Evolutionary conservation across 2,797 vertebrate genomes (phyloP), one percentile per base, ranked within the genome.

Genomic region (Brotula barbata): DNA sequence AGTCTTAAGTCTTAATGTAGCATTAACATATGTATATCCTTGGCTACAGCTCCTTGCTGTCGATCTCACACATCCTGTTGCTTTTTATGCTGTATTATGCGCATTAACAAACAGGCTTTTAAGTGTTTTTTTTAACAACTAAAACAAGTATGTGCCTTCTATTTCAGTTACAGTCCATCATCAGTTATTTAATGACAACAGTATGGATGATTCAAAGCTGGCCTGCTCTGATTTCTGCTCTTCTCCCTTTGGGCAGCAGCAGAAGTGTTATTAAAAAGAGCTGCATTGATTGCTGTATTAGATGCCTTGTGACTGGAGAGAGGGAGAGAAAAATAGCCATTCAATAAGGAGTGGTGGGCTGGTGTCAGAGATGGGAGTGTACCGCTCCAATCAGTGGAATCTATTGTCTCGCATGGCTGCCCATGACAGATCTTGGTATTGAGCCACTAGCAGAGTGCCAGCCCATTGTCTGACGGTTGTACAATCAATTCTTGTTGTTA

Each of bases 391-490:
- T 90, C 89, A 86, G 83, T 71, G 59, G 70, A 81, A 88, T 89
- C 89, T 87, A 90, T 90, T 90, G 87, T 89, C 69, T 86, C 77
- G 68, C 87, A 80, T 83, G 73, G 79, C 78, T 81, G 85, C 87
- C 83, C 80, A 78, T 87, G 89, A 89, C 89, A 83, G 85, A 85
- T 85, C 84, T 64, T 82, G 81, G 85, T 88, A 87, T 87, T 28
- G 84, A 90, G 86, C 86, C 80, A 75, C 80, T 89, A 89, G 89
- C 89, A 89, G 53, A 87, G 78, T 47, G 88, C 86, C 87, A 89
- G 64, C 68, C 68, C 80, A 83, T 87, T 88, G 83, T 89, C 87
- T 81, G 83, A 85, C 15, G 82, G 70, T 82, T 77, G 71, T 75
- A 80, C 73, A 71, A 85, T 89, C 87, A 85, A 81, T 88, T 75